phyloP scores from a whole-genome alignment of 2,113 vertebrate genomes.

The Cebus imitator region DNA sequence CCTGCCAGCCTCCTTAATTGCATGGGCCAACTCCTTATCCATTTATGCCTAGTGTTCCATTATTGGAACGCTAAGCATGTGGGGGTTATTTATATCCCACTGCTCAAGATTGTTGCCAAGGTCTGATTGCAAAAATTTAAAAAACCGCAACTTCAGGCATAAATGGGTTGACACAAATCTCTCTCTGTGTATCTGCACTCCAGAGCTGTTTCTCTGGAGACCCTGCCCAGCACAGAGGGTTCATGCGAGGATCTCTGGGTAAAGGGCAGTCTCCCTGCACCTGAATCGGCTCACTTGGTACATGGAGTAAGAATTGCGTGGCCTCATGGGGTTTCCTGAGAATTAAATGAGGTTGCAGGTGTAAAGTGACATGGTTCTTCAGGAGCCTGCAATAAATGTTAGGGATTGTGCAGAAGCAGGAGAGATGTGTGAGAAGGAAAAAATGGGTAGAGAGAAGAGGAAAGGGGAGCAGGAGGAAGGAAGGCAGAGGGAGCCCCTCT shows the following conservation, averaged over 20 bases:
- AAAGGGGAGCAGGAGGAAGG: not conserved
- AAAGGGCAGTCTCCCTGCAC: not conserved
- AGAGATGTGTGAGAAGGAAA: not conserved
- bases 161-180: not conserved
- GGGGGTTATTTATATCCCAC: too few species aligned
- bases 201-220: not conserved
- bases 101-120: too few species aligned
- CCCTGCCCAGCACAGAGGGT: not conserved
- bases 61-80: too few species aligned
- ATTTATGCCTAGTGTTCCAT: too few species aligned
- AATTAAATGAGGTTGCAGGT: not conserved
- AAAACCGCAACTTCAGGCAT: too few species aligned
- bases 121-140: too few species aligned
- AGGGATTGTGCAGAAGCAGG: too few species aligned
- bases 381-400: not conserved
- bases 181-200: not conserved
- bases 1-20: not conserved
- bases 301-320: fast-evolving
- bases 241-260: not conserved
- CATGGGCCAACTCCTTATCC: not conserved
- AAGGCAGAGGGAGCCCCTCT: not conserved
- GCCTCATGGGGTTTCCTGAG: not conserved
- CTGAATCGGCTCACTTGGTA: not conserved
- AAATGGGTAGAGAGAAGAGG: fast-evolving
- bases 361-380: not conserved